Conservation (phyloP, 2,888 invertebrate genomes). For the Neocrepidodera transversa region DNA sequence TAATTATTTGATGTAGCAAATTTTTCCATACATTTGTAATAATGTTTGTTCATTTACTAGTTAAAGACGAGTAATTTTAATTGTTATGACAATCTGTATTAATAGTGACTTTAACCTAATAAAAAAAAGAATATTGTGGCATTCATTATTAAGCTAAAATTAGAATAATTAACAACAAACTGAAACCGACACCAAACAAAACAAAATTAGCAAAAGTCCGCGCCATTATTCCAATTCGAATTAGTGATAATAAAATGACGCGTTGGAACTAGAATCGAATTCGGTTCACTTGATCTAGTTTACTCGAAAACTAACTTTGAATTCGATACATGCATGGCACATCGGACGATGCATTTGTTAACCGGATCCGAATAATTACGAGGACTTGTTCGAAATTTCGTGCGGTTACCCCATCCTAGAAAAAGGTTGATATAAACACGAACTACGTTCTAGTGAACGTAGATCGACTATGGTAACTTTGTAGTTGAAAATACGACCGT, state of each 20-base stretch:
- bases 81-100: no score
- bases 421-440: background rate
- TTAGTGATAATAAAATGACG: constrained; percentile 33
- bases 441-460: background rate
- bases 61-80: no score
- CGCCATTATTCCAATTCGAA: constrained; percentile 19
- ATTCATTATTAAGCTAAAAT: no score
- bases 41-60: no score
- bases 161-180: no score
- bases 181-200: background rate
- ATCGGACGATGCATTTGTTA: constrained; percentile 30
- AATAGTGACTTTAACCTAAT: no score
- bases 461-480: background rate
- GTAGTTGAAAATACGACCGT: background rate
- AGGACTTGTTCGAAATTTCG: constrained; percentile 30
- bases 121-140: no score
- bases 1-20: no score
- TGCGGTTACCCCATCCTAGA: constrained; percentile 15
- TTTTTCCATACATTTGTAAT: no score
- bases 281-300: constrained; percentile 28
- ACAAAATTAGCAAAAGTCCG: constrained; percentile 1
- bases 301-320: constrained; percentile 30
- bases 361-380: constrained; percentile 32
- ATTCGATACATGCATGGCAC: constrained; percentile 16
- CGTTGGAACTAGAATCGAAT: constrained; percentile 25